A percentile compares a stretch with the other conserved stretches of the same genome.
Evolutionary conservation across 2,113 vertebrate species (phyloP).

Genomic region (Antigone vipio): DNA sequence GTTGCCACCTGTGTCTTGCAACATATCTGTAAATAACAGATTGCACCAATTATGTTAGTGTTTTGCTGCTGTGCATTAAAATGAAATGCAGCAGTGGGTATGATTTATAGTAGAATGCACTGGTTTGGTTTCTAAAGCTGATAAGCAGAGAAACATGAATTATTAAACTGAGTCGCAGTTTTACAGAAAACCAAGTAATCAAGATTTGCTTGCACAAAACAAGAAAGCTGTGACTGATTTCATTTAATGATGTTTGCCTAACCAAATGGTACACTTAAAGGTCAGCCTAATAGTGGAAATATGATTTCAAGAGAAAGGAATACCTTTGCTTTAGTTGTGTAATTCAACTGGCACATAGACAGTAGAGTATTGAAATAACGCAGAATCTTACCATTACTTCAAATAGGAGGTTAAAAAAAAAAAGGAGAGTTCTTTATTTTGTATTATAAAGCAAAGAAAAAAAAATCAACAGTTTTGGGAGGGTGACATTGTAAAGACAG

Average conservation of each 20-base stretch:
- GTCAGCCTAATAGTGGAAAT: constrained; percentile 53
- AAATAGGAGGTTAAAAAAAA: neutral
- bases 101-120: constrained; percentile 63
- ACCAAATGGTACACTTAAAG: constrained; percentile 60
- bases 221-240: constrained; percentile 68
- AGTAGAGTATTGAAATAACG: neutral
- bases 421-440: neutral
- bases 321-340: neutral
- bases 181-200: constrained; percentile 47
- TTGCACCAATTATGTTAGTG: constrained; percentile 65
- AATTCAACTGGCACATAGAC: neutral
- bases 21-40: constrained; percentile 68
- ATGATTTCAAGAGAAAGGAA: constrained; percentile 3
- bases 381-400: neutral
- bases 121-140: constrained; percentile 50
- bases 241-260: constrained; percentile 56
- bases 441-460: neutral
- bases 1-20: constrained; percentile 43
- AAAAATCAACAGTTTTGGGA: neutral
- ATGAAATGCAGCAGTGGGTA: constrained; percentile 51
- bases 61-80: constrained; percentile 56
- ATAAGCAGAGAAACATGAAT: constrained; percentile 65
- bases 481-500: neutral
- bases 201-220: constrained; percentile 56
- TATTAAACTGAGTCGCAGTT: constrained; percentile 50